Percentiles rank a stretch among this genome's conserved stretches.
These are phyloP conservation scores for Drosophila borealis DNA, from an alignment of 2,888 invertebrate genomes.

Conservation along the genomic window DNA sequence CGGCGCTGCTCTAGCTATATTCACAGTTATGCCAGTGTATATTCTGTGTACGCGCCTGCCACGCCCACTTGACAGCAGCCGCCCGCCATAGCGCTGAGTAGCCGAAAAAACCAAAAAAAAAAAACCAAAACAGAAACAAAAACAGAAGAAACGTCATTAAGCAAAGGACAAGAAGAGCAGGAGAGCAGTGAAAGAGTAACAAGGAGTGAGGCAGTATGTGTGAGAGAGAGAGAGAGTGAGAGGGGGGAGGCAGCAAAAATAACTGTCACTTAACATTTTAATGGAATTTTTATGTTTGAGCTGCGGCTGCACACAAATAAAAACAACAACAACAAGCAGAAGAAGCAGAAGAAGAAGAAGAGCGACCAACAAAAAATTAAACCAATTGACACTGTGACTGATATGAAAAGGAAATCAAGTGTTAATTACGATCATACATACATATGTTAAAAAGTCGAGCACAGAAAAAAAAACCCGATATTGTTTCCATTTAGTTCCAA, in stretches of 20 bases:
- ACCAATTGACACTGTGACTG: constrained; percentile 24
- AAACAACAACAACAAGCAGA: not conserved
- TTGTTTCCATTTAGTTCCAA: no score
- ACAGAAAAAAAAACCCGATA: no score
- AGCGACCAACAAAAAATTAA: constrained; percentile 1
- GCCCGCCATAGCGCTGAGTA: constrained; percentile 11
- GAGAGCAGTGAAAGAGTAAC: constrained; percentile 1
- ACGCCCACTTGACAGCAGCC: constrained; percentile 37
- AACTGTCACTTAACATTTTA: constrained; percentile 69
- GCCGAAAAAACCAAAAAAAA: constrained; percentile 11
- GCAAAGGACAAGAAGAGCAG: constrained; percentile 14
- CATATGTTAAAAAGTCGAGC: no score
- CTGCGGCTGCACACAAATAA: not conserved
- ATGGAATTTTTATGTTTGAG: constrained; percentile 68
- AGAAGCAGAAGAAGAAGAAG: not conserved
- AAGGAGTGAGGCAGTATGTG: not conserved
- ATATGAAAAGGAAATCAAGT: constrained; percentile 19
- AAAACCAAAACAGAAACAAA: constrained; percentile 18
- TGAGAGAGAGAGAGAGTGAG: not conserved
- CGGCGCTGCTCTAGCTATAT: constrained; percentile 14
- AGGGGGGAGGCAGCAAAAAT: not conserved
- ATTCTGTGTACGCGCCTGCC: constrained; percentile 11
- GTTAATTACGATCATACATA: constrained; percentile 15
- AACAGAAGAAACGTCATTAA: constrained; percentile 27
- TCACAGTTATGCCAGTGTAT: constrained; percentile 34